Evolutionary conservation across 1,140 invertebrate species (phyloP).

Genomic region (Capitella teleta): DNA sequence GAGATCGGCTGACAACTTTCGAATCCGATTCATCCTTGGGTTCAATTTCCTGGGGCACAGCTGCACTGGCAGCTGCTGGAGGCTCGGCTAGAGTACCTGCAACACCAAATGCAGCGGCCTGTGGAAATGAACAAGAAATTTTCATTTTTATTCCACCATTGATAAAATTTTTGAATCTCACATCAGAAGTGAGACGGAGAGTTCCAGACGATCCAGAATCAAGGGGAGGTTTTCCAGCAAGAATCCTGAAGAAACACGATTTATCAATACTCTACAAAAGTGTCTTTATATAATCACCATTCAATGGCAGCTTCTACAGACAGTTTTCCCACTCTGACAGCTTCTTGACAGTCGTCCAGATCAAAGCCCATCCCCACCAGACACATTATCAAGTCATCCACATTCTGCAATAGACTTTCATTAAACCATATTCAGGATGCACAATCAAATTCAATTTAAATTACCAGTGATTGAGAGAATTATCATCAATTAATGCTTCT

Average conservation of each 20-base stretch:
- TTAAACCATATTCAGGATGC: too few relatives aligned
- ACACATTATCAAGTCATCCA: constrained; percentile 27
- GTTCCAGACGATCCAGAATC: background rate
- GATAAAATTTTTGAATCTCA: too few relatives aligned
- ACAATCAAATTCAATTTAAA: too few relatives aligned
- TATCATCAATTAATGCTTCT: too few relatives aligned
- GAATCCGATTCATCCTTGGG: constrained; percentile 15
- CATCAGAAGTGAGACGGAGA: too few relatives aligned
- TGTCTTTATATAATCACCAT: constrained; percentile 18
- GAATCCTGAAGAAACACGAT: constrained; percentile 1
- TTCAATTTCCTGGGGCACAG: background rate
- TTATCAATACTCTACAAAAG: background rate
- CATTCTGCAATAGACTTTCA: constrained; percentile 16
- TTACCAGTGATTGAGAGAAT: too few relatives aligned
- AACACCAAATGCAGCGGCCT: too few relatives aligned
- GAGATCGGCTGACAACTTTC: constrained; percentile 28
- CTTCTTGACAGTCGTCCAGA: constrained; percentile 26
- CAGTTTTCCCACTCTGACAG: constrained; percentile 26
- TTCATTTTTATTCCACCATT: too few relatives aligned
- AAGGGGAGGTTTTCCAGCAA: constrained; percentile 24
- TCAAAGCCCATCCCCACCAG: constrained; percentile 35
- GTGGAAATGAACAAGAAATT: too few relatives aligned
- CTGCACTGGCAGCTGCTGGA: background rate
- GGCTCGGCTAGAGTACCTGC: background rate
- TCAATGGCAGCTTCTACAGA: constrained; percentile 25